These are phyloP conservation scores for Drosophila birchii DNA, from an alignment of 2,888 invertebrate species.

Conservation along the genomic window DNA sequence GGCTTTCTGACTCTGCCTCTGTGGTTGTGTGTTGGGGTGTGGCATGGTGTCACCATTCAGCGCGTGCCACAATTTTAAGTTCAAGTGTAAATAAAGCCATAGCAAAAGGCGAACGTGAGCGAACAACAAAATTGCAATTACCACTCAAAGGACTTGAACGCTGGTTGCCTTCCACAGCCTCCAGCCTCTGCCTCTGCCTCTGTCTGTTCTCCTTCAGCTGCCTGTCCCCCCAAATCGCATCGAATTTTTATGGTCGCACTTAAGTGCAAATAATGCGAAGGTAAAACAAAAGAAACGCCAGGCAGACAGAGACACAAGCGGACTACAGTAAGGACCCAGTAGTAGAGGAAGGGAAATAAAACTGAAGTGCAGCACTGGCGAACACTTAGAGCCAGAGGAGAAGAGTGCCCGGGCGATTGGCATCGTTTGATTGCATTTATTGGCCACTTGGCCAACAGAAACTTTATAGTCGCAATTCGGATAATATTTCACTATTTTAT, in stretches of 20 bases:
- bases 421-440: slow-evolving; percentile 58
- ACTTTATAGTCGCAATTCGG: slow-evolving; percentile 9
- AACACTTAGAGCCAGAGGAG: not conserved
- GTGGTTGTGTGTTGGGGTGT: not conserved
- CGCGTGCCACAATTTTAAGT: slow-evolving; percentile 59
- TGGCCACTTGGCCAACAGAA: slow-evolving; percentile 43
- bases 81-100: slow-evolving; percentile 70
- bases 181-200: slow-evolving; percentile 4
- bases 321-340: not conserved
- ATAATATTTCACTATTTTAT: slow-evolving; percentile 10
- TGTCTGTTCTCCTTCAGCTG: not conserved
- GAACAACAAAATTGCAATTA: slow-evolving; percentile 63
- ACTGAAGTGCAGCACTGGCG: slow-evolving; percentile 9
- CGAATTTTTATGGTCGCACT: slow-evolving; percentile 52
- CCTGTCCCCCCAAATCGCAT: slow-evolving; percentile 32
- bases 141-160: slow-evolving; percentile 42
- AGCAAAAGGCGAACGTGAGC: slow-evolving; percentile 55
- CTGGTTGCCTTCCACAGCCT: not conserved
- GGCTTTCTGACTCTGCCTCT: slow-evolving; percentile 5
- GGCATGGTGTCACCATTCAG: slow-evolving; percentile 15
- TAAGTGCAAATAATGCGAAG: slow-evolving; percentile 53
- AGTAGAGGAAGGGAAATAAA: not conserved
- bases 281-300: slow-evolving; percentile 32
- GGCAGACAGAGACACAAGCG: not conserved
- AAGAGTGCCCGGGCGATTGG: slow-evolving; percentile 8